phyloP scores from a whole-genome alignment of 2,797 vertebrate genomes.

The Anas acuta region DNA sequence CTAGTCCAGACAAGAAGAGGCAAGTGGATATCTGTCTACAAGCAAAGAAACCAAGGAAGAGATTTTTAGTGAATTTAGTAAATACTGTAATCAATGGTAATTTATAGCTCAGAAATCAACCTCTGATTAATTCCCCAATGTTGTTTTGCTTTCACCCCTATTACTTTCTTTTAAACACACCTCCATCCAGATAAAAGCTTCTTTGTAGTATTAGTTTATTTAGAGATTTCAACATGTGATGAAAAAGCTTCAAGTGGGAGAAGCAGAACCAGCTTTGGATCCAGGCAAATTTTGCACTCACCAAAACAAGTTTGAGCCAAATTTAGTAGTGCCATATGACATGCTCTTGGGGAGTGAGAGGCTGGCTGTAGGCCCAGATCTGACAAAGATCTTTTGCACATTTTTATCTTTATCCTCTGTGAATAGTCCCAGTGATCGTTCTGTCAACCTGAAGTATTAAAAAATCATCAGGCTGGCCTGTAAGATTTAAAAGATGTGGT shows the following conservation, averaged over 20 bases:
- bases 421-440: conserved; percentile 48
- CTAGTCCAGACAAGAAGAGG: background rate
- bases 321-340: conserved; percentile 53
- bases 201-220: conserved; percentile 12
- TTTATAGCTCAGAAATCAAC: background rate
- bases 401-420: conserved; percentile 51
- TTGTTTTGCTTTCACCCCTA: background rate
- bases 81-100: background rate
- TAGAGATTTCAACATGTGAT: background rate
- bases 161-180: background rate
- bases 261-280: background rate
- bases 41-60: background rate
- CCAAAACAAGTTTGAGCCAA: conserved; percentile 43
- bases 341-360: conserved; percentile 15
- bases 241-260: conserved; percentile 21
- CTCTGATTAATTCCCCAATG: background rate
- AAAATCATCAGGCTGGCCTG: background rate
- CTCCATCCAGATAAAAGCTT: conserved; percentile 11
- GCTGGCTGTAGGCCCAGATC: conserved; percentile 49
- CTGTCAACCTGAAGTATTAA: conserved; percentile 22
- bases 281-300: conserved; percentile 34
- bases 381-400: conserved; percentile 57
- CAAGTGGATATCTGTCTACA: background rate
- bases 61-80: background rate
- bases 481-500: background rate